Base-by-base conservation (phyloP, 2,888 invertebrate species). In the Caenorhabditis sp. region DNA sequence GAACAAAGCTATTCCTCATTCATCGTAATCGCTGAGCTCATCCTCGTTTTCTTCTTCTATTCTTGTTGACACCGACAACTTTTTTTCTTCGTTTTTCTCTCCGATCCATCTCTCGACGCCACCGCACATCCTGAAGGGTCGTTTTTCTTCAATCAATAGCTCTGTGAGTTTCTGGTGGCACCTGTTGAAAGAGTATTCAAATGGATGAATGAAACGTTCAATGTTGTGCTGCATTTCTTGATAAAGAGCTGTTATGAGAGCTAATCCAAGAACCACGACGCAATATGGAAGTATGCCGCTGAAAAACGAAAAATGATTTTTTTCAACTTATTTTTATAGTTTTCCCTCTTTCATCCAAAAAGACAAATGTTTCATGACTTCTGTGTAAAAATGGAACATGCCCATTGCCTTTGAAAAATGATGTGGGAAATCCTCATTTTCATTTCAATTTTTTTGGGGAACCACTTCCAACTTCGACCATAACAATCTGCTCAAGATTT, bases 201-300 rank as follows among this genome's bases (percentile, higher is more conserved):
- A 85, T 1, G 78, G 72, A 24, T 83, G 81, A 56, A 87, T 73
- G 13, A 63, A 66, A 27, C 74, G 58, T 46, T 87, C 87, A 37
- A 87, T 83, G 20, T 79, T 79, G 24, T 83, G 79, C 50, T 87
- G 85, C 65, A 87, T 81, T 35, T 74, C 73, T 17, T 79, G 72
- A 70, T 84, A 86, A 9, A 83, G 52, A 5, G 85, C 80, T 13
- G 80, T 81, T 27, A 83, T 79, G 13, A 85, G 68, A 8, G 85
- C 80, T 4, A 87, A 48, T 3, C 83, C 83, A 13, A 85, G 53
- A 2, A 84, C 61, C 11, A 81, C 79, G 13, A 84, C 50, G 30
- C 80, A 56, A 59, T 85, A 85, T 13, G 85, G 71, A 2, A 85
- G 55, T 1, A 85, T 22, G 4, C 82, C 79, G 22, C 83, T 83